phyloP scores from a whole-genome alignment of 2,888 invertebrate species.

The Chrysolina haemoptera region DNA sequence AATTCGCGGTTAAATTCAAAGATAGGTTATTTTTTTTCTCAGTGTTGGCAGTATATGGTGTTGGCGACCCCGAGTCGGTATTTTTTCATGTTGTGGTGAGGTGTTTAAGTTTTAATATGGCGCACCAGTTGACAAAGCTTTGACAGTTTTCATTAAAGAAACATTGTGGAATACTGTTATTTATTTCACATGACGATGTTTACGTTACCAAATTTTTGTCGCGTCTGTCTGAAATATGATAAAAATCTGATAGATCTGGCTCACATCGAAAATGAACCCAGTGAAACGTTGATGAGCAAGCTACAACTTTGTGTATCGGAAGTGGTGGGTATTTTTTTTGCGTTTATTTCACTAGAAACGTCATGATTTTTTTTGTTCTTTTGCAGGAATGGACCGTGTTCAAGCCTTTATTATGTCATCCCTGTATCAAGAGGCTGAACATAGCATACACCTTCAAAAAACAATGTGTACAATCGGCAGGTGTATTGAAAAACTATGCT shows the following conservation, averaged over 20 bases:
- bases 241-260: slow-evolving; percentile 65
- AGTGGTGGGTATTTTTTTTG: slow-evolving; percentile 63
- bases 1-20: slow-evolving; percentile 56
- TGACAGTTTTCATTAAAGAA: slow-evolving; percentile 59
- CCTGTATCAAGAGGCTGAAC: slow-evolving; percentile 65
- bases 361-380: slow-evolving; percentile 38
- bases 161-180: slow-evolving; percentile 43
- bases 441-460: slow-evolving; percentile 66
- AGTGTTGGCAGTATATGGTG: slow-evolving; percentile 39
- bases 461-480: slow-evolving; percentile 64
- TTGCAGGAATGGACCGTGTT: slow-evolving; percentile 64
- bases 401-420: slow-evolving; percentile 65
- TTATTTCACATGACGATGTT: slow-evolving; percentile 62
- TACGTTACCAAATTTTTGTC: slow-evolving; percentile 66
- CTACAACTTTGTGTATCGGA: slow-evolving; percentile 66
- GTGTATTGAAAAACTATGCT: slow-evolving; percentile 62
- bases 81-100: slow-evolving; percentile 57
- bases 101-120: slow-evolving; percentile 63
- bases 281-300: slow-evolving; percentile 64
- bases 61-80: slow-evolving; percentile 51
- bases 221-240: slow-evolving; percentile 66
- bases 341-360: slow-evolving; percentile 27
- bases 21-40: slow-evolving; percentile 27
- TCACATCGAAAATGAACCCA: slow-evolving; percentile 64
- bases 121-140: slow-evolving; percentile 63